These are phyloP conservation scores for Herpailurus yagouaroundi DNA, from an alignment of 2,113 vertebrate species.

Conservation along the genomic window DNA sequence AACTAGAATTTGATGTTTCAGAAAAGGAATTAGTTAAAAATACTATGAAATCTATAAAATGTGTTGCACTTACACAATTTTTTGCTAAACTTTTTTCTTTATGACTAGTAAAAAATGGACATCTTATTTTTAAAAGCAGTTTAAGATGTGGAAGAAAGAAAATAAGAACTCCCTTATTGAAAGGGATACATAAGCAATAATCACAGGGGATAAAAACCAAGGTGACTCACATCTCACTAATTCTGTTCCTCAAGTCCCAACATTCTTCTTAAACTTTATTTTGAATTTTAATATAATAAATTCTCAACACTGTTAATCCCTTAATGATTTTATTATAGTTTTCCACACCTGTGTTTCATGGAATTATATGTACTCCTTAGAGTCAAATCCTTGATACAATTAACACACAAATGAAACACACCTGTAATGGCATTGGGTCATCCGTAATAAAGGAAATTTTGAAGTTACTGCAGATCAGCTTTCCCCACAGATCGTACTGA, in stretches of 20 bases:
- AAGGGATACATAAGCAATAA: background rate
- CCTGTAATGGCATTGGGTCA: conserved; percentile 91
- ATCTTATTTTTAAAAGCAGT: background rate
- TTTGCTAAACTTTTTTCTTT: conserved; percentile 2
- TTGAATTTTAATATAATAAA: background rate
- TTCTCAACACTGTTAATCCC: background rate
- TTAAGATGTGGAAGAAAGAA: background rate
- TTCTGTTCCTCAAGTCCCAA: background rate
- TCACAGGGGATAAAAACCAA: background rate
- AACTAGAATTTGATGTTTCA: conserved; percentile 2
- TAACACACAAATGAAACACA: conserved; percentile 74
- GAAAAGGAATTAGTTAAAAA: conserved; percentile 6
- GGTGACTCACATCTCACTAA: background rate
- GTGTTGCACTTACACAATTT: background rate
- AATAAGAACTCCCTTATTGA: background rate
- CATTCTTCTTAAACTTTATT: background rate
- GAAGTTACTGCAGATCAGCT: conserved; percentile 98
- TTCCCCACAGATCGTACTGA: conserved; percentile 96
- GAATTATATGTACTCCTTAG: background rate
- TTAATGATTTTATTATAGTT: background rate
- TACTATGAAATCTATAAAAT: conserved; percentile 30
- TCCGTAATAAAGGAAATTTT: conserved; percentile 98
- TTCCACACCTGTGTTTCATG: background rate
- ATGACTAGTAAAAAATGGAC: background rate
- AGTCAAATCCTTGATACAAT: background rate